Conservation (phyloP, 2,113 vertebrate species). For the Micronisus gabar region DNA sequence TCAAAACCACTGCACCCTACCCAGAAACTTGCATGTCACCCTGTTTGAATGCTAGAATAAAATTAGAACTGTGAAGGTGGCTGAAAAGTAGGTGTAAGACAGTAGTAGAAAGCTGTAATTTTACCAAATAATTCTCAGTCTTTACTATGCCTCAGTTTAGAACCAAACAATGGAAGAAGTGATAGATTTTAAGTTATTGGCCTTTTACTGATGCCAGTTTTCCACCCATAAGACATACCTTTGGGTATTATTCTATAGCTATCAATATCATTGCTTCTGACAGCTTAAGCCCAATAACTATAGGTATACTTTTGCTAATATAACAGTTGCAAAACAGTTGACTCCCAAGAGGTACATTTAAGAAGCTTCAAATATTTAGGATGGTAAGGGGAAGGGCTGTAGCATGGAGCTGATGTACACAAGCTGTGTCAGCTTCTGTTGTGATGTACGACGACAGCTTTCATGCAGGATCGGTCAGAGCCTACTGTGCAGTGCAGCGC, state of each 20-base stretch:
- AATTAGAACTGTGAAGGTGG: neutral
- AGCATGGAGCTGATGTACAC: too few relatives aligned
- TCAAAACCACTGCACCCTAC: neutral
- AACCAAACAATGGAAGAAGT: neutral
- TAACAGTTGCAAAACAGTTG: neutral
- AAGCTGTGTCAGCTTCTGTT: neutral
- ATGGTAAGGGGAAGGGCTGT: neutral
- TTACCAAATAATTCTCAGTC: neutral
- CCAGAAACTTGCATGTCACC: neutral
- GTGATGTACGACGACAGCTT: neutral
- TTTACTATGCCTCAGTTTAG: neutral
- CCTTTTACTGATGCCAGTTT: neutral
- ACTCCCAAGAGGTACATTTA: neutral
- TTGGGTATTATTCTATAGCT: neutral
- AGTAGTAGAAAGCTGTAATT: neutral
- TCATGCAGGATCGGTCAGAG: neutral
- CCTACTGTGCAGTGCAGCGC: rapidly evolving
- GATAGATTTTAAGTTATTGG: neutral
- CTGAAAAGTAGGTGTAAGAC: neutral
- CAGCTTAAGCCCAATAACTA: neutral
- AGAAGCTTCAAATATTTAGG: neutral
- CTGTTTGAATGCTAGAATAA: neutral
- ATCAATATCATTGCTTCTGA: neutral
- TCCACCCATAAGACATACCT: neutral
- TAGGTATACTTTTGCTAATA: neutral